Conservation (phyloP, 2,888 invertebrate genomes). For the Achlya flavicornis region DNA sequence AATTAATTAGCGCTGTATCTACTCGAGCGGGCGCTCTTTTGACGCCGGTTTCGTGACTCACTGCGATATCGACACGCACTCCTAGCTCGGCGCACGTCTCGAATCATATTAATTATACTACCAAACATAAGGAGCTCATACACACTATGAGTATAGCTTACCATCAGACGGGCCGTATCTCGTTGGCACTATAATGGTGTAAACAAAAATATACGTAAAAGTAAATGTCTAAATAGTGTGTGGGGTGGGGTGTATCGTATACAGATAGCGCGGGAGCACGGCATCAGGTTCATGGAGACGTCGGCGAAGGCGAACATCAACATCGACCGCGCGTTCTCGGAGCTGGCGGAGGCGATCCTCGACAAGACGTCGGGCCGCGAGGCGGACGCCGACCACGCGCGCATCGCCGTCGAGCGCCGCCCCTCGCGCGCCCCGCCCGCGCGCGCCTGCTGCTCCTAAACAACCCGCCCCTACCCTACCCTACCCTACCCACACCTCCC, state of each 20-base stretch:
- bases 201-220: too few species aligned
- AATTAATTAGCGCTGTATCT: constrained; percentile 24
- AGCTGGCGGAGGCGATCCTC: constrained; percentile 96
- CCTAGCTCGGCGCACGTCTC: not conserved
- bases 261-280: constrained; percentile 97
- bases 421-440: constrained; percentile 85
- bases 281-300: constrained; percentile 98
- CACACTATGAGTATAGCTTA: not conserved
- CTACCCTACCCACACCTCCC: not conserved
- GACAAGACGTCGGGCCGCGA: constrained; percentile 94
- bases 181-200: too few species aligned
- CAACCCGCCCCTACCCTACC: constrained; percentile 8
- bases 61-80: not conserved
- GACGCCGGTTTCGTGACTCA: constrained; percentile 13
- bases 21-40: not conserved
- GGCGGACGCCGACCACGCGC: constrained; percentile 85
- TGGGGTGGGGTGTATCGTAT: constrained; percentile 2
- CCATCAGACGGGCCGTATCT: too few species aligned
- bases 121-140: not conserved
- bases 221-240: too few species aligned
- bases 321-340: constrained; percentile 97
- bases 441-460: constrained; percentile 78
- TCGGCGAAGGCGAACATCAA: constrained; percentile 98
- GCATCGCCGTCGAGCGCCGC: constrained; percentile 88
- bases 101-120: not conserved